Base-by-base conservation (phyloP, 2,113 vertebrate genomes). In the Meriones unguiculatus region DNA sequence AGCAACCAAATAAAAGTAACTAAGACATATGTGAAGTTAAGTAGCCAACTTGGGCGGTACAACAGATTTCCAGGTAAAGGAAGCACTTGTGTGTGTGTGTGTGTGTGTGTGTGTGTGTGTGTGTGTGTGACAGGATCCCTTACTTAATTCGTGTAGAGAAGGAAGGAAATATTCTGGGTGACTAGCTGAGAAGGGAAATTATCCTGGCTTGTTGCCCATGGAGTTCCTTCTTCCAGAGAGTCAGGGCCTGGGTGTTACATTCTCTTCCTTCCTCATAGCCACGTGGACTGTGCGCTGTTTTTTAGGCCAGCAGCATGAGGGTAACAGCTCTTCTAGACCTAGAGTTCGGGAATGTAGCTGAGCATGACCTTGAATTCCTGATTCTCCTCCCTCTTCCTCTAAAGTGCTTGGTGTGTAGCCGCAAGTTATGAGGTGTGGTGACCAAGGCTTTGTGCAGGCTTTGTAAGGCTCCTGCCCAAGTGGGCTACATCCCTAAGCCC, bases 161-260 rank as follows among this genome's bases (percentile, higher is more conserved):
- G 91, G 91, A 70, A 97, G 90, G 81, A 92, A 62, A 30, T 80
- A 25, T 91, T 96, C 87, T 67, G 72, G 38, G 65, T 35, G 46
- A 67, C 52, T 38, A 86, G 76, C 78, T 75, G 92, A 97, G 76
- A 81, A 80, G 32, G 88, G 52, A 25, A 41, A 38, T 5, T n/a
- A n/a, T 17, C 22, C 17, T 4, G 12, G 46, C 59, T 84, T 41
- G 65, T 80, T n/a, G 50, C 62, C 30, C 20, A 5, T 67, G 78
- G 24, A 28, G 22, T 35, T 18, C 54, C 35, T 69, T 65, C 38
- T 4, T 22, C 25, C 22, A 0, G 0, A 3, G n/a, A 13, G 64
- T 30, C 35, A 12, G 6, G 7, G 30, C 38, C 20, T 25, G 2
- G n/a, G 67, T 4, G 1, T 18, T 25, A 67, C 46, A 20, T 5